Conservation (phyloP, 2,113 vertebrate species). For the Alaudala cheleensis region DNA sequence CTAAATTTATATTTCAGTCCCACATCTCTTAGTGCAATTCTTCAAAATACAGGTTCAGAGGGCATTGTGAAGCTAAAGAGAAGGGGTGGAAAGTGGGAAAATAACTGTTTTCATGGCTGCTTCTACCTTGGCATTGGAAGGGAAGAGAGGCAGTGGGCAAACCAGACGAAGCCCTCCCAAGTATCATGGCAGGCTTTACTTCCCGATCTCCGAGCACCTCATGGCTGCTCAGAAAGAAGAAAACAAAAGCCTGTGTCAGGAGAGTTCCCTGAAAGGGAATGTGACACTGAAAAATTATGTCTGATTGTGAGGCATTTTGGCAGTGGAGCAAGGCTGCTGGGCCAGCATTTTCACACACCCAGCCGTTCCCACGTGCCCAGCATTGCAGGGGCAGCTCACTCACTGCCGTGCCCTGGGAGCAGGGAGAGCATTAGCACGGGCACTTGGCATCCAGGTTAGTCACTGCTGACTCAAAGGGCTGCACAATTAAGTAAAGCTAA, state of each 20-base stretch:
- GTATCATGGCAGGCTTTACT: background rate
- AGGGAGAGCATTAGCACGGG: background rate
- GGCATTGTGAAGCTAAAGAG: background rate
- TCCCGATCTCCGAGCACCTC: background rate
- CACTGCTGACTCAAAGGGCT: conserved; percentile 4
- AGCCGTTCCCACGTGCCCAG: background rate
- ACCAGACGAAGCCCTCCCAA: background rate
- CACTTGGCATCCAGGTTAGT: background rate
- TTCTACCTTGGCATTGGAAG: background rate
- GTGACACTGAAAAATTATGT: background rate
- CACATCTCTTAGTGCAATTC: background rate
- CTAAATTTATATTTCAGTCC: background rate
- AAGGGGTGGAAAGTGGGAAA: background rate
- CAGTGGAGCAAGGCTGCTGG: background rate
- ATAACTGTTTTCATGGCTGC: background rate
- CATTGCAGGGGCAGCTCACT: background rate
- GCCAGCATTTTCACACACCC: background rate
- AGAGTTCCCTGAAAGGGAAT: background rate
- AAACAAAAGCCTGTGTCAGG: background rate
- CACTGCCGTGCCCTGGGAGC: background rate
- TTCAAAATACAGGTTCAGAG: background rate
- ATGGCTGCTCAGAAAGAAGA: background rate
- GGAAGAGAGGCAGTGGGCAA: background rate
- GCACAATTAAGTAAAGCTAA: conserved; percentile 31
- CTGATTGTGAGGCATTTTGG: background rate